These are phyloP conservation scores for Dysidea cf. avara DNA, from an alignment of 37 sponge, comb jelly and placozoan species.

Conservation along the genomic window DNA sequence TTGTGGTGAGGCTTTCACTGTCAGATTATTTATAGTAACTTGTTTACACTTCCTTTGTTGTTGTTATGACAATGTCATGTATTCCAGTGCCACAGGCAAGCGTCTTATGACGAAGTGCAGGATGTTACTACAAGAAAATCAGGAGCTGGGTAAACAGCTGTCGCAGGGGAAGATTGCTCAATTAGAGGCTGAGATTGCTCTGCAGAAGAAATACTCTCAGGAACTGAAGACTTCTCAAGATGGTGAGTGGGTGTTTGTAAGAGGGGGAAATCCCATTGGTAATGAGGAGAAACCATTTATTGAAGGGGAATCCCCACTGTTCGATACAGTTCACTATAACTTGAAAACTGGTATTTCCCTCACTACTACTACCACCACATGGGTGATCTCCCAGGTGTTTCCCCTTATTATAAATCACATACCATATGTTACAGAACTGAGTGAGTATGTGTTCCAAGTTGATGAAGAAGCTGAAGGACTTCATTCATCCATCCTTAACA, in stretches of 20 bases:
- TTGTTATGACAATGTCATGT: no score
- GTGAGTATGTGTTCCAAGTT: slow-evolving; percentile 77
- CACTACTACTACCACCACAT: neutral
- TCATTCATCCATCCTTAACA: slow-evolving; percentile 45
- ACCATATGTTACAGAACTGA: slow-evolving; percentile 60
- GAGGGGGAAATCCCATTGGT: no score
- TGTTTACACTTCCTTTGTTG: neutral
- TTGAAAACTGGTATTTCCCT: neutral
- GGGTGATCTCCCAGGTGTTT: neutral
- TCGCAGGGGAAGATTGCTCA: slow-evolving; percentile 93
- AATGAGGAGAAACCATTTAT: no score
- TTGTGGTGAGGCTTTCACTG: neutral
- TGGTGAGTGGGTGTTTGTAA: slow-evolving; percentile 25
- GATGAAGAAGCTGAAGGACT: slow-evolving; percentile 87
- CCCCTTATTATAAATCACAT: neutral
- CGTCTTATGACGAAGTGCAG: slow-evolving; percentile 94
- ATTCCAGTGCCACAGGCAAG: slow-evolving; percentile 84
- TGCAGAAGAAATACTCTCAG: slow-evolving; percentile 82
- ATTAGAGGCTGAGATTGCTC: slow-evolving; percentile 88
- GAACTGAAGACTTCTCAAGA: slow-evolving; percentile 70
- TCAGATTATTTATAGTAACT: neutral
- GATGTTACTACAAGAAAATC: slow-evolving; percentile 84
- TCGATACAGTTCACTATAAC: neutral
- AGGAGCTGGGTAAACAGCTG: slow-evolving; percentile 93
- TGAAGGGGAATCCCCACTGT: neutral